Evolutionary conservation across 2,113 vertebrate species (phyloP).

Genomic region (Artemisiospiza belli): DNA sequence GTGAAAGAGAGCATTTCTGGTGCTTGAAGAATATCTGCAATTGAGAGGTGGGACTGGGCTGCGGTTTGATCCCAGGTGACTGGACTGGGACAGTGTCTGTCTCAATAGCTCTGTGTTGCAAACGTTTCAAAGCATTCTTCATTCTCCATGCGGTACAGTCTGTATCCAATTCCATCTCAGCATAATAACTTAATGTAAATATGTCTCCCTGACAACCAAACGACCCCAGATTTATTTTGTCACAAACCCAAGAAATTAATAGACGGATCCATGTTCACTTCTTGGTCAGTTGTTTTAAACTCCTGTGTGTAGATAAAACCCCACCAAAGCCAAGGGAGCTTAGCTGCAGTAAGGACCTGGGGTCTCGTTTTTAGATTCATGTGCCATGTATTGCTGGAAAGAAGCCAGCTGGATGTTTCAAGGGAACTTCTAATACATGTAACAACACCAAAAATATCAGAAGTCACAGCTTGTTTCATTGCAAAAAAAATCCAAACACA

Average conservation of each 20-base stretch:
- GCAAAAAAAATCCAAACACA: not conserved
- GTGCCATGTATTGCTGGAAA: not conserved
- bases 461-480: not conserved
- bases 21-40: not conserved
- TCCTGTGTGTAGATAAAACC: not conserved
- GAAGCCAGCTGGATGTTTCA: not conserved
- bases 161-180: slow-evolving; percentile 40
- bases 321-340: not conserved
- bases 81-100: slow-evolving; percentile 17
- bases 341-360: not conserved
- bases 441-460: not conserved
- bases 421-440: not conserved
- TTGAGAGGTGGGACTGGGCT: not conserved
- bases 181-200: slow-evolving; percentile 36
- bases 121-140: slow-evolving; percentile 19
- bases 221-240: not conserved
- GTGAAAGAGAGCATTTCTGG: not conserved
- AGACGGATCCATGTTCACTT: not conserved
- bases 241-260: not conserved
- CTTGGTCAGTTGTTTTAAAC: not conserved
- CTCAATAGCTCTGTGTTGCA: slow-evolving; percentile 42
- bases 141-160: not conserved
- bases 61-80: not conserved
- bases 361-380: not conserved
- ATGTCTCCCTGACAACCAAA: slow-evolving; percentile 5